Conservation (phyloP, 2,797 vertebrate genomes). For the Rousettus madagascariensis region DNA sequence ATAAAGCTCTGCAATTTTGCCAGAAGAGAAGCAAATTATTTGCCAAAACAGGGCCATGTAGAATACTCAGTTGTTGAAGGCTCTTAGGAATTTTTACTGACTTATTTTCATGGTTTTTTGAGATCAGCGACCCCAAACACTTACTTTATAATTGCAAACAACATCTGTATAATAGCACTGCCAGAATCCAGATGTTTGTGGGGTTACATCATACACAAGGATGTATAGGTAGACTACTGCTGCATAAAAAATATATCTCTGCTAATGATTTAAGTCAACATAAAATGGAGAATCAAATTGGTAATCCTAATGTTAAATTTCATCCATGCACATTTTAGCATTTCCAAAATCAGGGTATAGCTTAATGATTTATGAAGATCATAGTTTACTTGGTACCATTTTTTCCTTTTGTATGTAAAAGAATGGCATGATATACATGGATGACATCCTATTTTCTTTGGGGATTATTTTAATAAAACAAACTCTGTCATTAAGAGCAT, state of each 20-base stretch:
- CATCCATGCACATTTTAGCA: not conserved
- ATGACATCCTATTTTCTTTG: not conserved
- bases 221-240: not conserved
- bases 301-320: not conserved
- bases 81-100: conserved; percentile 3
- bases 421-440: not conserved
- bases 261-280: not conserved
- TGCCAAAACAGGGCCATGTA: not conserved
- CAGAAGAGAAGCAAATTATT: conserved; percentile 33
- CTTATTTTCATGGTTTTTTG: not conserved
- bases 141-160: conserved; percentile 20
- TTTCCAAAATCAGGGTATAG: not conserved
- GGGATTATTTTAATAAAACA: not conserved
- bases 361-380: not conserved
- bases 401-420: not conserved
- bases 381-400: not conserved
- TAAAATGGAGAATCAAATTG: not conserved
- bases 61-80: conserved; percentile 27
- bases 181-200: conserved; percentile 23
- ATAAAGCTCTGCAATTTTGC: conserved; percentile 13
- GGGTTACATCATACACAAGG: not conserved
- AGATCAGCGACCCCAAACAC: not conserved
- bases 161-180: not conserved
- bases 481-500: not conserved
- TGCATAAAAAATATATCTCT: not conserved